Conservation (phyloP, 2,888 invertebrate genomes). For the Phalera bucephala region DNA sequence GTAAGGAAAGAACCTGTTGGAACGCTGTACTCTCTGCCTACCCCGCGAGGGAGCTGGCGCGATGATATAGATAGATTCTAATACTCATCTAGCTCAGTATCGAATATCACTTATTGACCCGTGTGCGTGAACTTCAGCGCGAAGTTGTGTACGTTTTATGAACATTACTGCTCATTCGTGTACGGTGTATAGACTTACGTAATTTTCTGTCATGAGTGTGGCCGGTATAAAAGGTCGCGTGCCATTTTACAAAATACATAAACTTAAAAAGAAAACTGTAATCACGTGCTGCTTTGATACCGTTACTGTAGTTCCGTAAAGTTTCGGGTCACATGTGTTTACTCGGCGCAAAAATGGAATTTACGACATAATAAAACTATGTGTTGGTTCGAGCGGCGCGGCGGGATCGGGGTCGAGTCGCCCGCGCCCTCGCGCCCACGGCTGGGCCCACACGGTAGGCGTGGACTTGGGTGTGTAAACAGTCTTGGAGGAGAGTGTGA, state of each 20-base stretch:
- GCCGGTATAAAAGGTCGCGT: neutral
- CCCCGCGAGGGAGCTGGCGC: too few species aligned
- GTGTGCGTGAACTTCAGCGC: too few species aligned
- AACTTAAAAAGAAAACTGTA: conserved; percentile 9
- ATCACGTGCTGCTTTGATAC: conserved; percentile 18
- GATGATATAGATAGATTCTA: too few species aligned
- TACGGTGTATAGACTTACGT: too few species aligned
- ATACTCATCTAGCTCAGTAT: too few species aligned
- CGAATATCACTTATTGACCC: too few species aligned
- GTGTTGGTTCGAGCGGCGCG: conserved; percentile 18
- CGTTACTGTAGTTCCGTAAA: conserved; percentile 17
- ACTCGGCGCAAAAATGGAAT: conserved; percentile 43
- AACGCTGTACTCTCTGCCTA: too few species aligned
- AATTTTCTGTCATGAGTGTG: too few species aligned
- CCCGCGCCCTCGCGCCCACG: neutral
- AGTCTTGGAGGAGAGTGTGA: neutral
- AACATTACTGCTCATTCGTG: too few species aligned
- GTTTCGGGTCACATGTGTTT: conserved; percentile 49
- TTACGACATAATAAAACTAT: conserved; percentile 66
- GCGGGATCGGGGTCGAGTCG: conserved; percentile 4
- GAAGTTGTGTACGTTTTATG: too few species aligned
- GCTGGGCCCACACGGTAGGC: neutral
- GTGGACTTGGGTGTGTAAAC: neutral
- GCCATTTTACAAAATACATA: conserved; percentile 13
- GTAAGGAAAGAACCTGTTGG: too few species aligned